Percentiles rank a stretch among this genome's conserved stretches.
These are phyloP conservation scores for Liparis tanakae DNA, from an alignment of 2,797 vertebrate species.

Conservation along the genomic window DNA sequence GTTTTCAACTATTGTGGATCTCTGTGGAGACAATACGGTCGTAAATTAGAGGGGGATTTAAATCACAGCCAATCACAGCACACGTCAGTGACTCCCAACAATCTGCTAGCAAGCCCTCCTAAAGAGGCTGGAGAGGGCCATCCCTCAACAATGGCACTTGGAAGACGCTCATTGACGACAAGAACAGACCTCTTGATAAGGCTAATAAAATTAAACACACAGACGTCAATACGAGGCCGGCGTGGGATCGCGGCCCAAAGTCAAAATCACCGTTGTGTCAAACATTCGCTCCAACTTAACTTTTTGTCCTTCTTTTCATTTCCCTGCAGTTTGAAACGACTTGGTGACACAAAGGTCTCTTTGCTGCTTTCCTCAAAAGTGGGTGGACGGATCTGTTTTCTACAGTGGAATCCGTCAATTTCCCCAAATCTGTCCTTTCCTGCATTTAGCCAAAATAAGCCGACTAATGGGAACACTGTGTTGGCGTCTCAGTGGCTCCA, in stretches of 20 bases:
- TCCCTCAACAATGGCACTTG: constrained; percentile 55
- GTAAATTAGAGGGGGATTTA: constrained; percentile 75
- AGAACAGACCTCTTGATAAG: constrained; percentile 15
- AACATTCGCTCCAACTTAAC: not conserved
- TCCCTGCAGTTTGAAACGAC: constrained; percentile 1
- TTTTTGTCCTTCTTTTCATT: not conserved
- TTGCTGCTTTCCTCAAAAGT: constrained; percentile 20
- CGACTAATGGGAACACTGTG: constrained; percentile 46
- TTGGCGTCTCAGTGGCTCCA: constrained; percentile 38
- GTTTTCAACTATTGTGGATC: constrained; percentile 62
- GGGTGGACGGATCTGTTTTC: constrained; percentile 35
- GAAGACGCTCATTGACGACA: constrained; percentile 58
- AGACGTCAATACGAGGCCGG: not conserved
- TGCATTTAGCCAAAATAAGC: constrained; percentile 72
- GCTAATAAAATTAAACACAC: constrained; percentile 21
- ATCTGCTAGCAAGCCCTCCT: constrained; percentile 52
- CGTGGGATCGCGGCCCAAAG: not conserved
- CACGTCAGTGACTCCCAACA: constrained; percentile 65
- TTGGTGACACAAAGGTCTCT: constrained; percentile 30
- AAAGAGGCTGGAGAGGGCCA: constrained; percentile 30
- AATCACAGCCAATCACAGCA: constrained; percentile 75
- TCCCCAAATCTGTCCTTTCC: constrained; percentile 72
- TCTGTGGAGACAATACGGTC: constrained; percentile 75
- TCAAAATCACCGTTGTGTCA: not conserved
- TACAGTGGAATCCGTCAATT: constrained; percentile 47